These are phyloP conservation scores for Leptopterna dolabrata DNA, from an alignment of 2,888 invertebrate genomes.

Conservation along the genomic window DNA sequence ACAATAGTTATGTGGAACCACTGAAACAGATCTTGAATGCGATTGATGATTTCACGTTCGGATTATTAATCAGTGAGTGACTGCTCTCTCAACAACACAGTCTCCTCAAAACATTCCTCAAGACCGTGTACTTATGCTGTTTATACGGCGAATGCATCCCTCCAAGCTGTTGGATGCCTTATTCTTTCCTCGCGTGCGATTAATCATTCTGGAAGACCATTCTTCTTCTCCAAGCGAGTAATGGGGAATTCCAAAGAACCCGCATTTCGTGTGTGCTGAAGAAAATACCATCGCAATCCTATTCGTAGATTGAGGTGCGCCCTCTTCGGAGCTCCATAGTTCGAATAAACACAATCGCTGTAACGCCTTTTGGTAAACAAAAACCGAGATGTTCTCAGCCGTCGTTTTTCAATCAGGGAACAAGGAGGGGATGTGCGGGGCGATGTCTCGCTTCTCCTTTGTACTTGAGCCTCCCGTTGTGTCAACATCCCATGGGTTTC, in stretches of 20 bases:
- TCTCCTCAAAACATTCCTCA: too few species aligned
- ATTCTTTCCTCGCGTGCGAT: neutral
- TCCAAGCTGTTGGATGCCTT: neutral
- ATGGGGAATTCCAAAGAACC: neutral
- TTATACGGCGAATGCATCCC: neutral
- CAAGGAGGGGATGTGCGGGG: neutral
- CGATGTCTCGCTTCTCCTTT: neutral
- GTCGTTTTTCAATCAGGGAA: neutral
- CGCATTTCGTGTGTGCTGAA: neutral
- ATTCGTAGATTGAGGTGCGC: neutral
- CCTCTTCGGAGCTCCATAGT: neutral
- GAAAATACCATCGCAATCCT: neutral
- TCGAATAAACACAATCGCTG: constrained; percentile 3
- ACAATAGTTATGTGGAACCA: too few species aligned
- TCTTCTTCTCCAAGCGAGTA: neutral
- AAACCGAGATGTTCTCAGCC: neutral
- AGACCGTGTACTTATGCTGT: too few species aligned
- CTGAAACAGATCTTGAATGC: too few species aligned
- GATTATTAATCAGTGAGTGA: too few species aligned
- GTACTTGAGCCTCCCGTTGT: neutral
- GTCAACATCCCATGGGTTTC: neutral
- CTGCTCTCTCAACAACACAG: too few species aligned
- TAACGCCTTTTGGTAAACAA: constrained; percentile 7
- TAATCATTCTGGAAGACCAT: neutral
- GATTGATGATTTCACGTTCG: too few species aligned